These are phyloP conservation scores for Tetheella fluctuosa DNA, from an alignment of 2,888 invertebrate genomes.

Conservation along the genomic window DNA sequence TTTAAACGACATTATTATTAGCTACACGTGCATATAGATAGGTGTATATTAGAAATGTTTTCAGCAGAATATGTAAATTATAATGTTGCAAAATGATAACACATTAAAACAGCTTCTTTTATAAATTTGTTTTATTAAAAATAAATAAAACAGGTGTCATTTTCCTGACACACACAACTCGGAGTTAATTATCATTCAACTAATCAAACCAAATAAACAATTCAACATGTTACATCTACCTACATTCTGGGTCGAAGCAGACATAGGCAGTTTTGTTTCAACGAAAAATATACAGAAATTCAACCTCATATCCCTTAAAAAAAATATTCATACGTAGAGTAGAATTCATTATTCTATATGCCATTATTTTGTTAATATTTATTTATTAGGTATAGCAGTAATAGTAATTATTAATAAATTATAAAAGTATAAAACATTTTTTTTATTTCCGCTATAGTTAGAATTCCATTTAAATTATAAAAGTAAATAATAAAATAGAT, in stretches of 20 bases:
- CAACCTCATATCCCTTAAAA: neutral
- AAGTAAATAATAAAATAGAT: conserved; percentile 1
- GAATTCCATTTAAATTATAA: neutral
- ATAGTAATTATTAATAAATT: neutral
- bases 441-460: neutral
- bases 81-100: neutral
- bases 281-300: neutral
- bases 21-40: neutral
- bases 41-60: neutral
- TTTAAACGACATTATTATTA: neutral
- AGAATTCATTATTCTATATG: neutral
- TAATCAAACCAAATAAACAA: conserved; percentile 1
- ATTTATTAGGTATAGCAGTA: neutral
- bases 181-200: neutral
- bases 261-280: neutral
- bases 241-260: conserved; percentile 1
- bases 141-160: conserved; percentile 2
- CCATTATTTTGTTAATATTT: neutral
- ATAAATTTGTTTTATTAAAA: conserved; percentile 8
- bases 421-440: neutral
- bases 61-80: neutral
- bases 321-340: neutral
- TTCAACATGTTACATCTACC: neutral
- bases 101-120: neutral
- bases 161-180: conserved; percentile 1